Evolutionary conservation across 1,140 invertebrate species (phyloP).

Genomic region (Antheraea pernyi): DNA sequence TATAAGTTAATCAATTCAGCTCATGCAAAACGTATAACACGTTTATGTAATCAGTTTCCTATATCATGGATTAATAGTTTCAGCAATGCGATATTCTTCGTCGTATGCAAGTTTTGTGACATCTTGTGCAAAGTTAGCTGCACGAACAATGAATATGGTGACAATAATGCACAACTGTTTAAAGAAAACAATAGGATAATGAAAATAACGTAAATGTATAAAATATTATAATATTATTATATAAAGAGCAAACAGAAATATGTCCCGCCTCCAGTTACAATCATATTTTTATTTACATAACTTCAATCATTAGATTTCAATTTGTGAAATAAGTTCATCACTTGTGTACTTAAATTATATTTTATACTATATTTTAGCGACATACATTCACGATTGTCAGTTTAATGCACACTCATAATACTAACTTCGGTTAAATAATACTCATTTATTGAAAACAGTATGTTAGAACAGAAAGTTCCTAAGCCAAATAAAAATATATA

Average conservation of each 20-base stretch:
- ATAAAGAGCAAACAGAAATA: neutral
- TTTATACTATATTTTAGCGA: neutral
- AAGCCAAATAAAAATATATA: constrained; percentile 61
- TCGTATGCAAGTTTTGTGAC: neutral
- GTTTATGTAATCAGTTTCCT: too few relatives aligned
- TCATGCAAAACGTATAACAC: too few relatives aligned
- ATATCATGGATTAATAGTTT: too few relatives aligned
- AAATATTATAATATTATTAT: neutral
- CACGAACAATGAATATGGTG: constrained; percentile 47
- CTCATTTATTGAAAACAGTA: constrained; percentile 37
- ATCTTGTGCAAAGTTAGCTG: constrained; percentile 13
- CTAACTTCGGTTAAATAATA: neutral
- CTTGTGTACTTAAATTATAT: constrained; percentile 30
- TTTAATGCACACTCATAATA: neutral
- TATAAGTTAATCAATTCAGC: too few relatives aligned
- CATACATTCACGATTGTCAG: neutral
- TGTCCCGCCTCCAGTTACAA: neutral
- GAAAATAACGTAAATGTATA: neutral
- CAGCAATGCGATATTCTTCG: too few relatives aligned
- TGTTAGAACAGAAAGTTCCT: constrained; percentile 73
- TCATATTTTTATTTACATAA: neutral
- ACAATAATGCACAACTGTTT: constrained; percentile 68
- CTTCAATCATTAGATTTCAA: neutral
- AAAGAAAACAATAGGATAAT: neutral
- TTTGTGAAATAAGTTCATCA: constrained; percentile 12